phyloP scores from a whole-genome alignment of 2,888 invertebrate genomes.

The Allacma fusca region DNA sequence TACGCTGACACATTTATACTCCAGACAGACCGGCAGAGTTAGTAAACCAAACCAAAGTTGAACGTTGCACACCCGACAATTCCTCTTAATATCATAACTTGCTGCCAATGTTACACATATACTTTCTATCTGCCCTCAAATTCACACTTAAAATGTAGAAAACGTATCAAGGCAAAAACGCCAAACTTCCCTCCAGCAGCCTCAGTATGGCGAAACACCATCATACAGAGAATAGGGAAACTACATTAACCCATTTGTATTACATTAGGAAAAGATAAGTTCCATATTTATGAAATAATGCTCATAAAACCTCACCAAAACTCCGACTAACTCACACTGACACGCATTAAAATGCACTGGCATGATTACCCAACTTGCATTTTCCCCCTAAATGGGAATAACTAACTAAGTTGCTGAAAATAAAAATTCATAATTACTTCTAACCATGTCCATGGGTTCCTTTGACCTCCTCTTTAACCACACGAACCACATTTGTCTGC shows the following conservation, averaged over 20 bases:
- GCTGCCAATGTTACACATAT: not conserved
- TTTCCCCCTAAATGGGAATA: too few species aligned
- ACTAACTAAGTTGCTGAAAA: not conserved
- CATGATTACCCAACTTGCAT: too few species aligned
- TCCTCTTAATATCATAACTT: slow-evolving; percentile 10
- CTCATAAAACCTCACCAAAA: too few species aligned
- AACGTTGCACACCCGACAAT: slow-evolving; percentile 18
- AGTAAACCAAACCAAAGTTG: not conserved
- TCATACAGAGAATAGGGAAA: not conserved
- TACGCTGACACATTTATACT: slow-evolving; percentile 40
- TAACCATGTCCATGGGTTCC: not conserved
- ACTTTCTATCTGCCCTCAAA: slow-evolving; percentile 13
- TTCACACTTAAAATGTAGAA: slow-evolving; percentile 14
- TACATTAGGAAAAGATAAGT: too few species aligned
- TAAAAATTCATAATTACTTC: not conserved
- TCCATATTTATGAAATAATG: too few species aligned
- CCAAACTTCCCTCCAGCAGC: slow-evolving; percentile 5
- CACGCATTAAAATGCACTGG: too few species aligned
- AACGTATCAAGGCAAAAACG: slow-evolving; percentile 2
- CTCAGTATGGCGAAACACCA: not conserved
- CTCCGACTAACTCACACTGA: too few species aligned
- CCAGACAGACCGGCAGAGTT: slow-evolving; percentile 26
- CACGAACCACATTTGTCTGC: not conserved
- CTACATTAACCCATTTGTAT: too few species aligned
- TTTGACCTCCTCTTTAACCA: not conserved